These are phyloP conservation scores for Brachirus orientalis DNA, from an alignment of 2,113 vertebrate genomes.

Conservation along the genomic window DNA sequence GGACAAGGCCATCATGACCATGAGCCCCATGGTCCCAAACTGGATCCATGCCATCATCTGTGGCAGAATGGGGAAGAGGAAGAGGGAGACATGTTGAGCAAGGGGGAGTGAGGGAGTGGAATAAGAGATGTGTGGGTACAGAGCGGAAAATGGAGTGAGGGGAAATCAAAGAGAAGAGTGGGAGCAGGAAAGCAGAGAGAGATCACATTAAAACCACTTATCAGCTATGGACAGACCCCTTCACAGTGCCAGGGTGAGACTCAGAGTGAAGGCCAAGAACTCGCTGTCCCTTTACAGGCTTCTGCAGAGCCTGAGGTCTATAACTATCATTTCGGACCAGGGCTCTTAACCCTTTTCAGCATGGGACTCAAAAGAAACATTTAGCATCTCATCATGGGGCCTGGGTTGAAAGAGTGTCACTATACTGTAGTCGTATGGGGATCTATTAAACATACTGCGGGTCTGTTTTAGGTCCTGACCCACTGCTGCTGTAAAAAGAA, in stretches of 20 bases:
- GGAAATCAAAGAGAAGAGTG: constrained; percentile 28
- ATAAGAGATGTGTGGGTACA: constrained; percentile 17
- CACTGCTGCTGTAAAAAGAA: constrained; percentile 25
- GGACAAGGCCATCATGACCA: constrained; percentile 34
- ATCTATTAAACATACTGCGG: constrained; percentile 74
- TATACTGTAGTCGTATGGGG: constrained; percentile 44
- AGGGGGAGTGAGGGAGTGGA: not conserved
- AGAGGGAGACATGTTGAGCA: no score
- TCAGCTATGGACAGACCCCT: constrained; percentile 69
- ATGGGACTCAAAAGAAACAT: constrained; percentile 71
- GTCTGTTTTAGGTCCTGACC: constrained; percentile 72
- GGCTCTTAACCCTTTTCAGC: constrained; percentile 69
- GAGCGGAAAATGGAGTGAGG: constrained; percentile 20
- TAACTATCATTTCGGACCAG: constrained; percentile 70
- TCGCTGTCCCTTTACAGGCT: constrained; percentile 43
- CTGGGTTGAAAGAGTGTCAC: constrained; percentile 55
- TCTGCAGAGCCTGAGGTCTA: constrained; percentile 45
- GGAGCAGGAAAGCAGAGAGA: constrained; percentile 35
- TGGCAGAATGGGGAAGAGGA: not conserved
- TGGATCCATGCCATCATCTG: constrained; percentile 68
- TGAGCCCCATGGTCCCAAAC: constrained; percentile 48
- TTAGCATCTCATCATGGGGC: constrained; percentile 66
- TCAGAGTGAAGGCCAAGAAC: constrained; percentile 68
- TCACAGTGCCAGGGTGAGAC: constrained; percentile 64
- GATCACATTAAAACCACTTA: constrained; percentile 78